Percentiles rank a stretch among this genome's conserved stretches.
Conservation (phyloP, 2,113 vertebrate genomes). For the Neofelis nebulosa region DNA sequence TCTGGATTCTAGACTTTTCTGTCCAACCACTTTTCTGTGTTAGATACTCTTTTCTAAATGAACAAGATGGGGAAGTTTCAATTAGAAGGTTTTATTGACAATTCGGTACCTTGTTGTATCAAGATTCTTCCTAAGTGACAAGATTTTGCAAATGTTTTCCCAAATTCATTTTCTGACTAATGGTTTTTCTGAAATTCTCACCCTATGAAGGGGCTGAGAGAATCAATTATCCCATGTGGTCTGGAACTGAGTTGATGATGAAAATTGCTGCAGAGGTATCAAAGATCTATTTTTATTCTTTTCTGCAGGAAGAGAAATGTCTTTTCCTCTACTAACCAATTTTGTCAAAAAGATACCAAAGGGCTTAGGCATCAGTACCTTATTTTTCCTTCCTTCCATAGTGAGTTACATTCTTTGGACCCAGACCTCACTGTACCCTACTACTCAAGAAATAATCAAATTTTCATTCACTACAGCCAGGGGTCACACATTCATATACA, state of each 20-base stretch:
- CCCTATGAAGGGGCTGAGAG: slow-evolving; percentile 2
- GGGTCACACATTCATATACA: not conserved
- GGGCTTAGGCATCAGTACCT: not conserved
- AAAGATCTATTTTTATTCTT: slow-evolving; percentile 45
- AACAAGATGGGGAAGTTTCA: not conserved
- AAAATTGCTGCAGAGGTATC: slow-evolving; percentile 35
- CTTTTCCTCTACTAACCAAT: not conserved
- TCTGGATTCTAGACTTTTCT: slow-evolving; percentile 38
- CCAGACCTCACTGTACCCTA: not conserved
- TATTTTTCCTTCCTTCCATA: not conserved
- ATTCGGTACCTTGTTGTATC: slow-evolving; percentile 6
- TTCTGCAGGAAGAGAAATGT: not conserved
- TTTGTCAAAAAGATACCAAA: not conserved
- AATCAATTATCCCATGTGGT: slow-evolving; percentile 58
- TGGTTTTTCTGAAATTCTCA: slow-evolving; percentile 44
- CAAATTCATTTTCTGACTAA: slow-evolving; percentile 49
- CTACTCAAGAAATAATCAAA: slow-evolving; percentile 20
- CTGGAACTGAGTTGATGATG: slow-evolving; percentile 38
- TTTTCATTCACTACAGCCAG: not conserved
- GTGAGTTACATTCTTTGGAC: not conserved
- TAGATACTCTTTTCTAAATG: not conserved
- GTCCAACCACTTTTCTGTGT: not conserved
- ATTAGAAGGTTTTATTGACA: not conserved
- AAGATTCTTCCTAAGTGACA: slow-evolving; percentile 3
- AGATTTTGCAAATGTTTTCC: slow-evolving; percentile 54